These are phyloP conservation scores for Caenorhabditis afra DNA, from an alignment of 2,888 invertebrate genomes.

Conservation along the genomic window DNA sequence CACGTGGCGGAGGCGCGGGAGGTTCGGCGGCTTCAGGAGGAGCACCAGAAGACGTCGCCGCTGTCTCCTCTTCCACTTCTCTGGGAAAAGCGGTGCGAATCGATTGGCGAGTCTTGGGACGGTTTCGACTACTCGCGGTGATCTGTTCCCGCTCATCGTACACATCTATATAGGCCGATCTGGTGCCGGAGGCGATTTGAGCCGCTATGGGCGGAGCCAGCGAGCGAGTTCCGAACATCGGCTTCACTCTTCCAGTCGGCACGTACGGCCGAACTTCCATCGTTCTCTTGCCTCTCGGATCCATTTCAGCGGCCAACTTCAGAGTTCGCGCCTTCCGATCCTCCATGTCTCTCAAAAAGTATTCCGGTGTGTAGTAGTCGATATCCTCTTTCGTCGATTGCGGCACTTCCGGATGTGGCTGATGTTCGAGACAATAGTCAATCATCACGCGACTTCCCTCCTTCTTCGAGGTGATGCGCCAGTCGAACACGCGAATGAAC, in stretches of 20 bases:
- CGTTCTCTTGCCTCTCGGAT: slow-evolving; percentile 17
- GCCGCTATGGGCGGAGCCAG: slow-evolving; percentile 62
- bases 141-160: background rate
- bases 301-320: slow-evolving; percentile 15
- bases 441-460: slow-evolving; percentile 48
- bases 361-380: slow-evolving; percentile 39
- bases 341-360: slow-evolving; percentile 44
- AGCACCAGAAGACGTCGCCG: background rate
- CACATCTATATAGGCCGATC: slow-evolving; percentile 43
- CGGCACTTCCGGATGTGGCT: background rate
- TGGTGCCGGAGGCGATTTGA: slow-evolving; percentile 53
- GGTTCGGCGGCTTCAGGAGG: background rate
- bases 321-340: slow-evolving; percentile 31
- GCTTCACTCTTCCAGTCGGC: slow-evolving; percentile 19
- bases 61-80: background rate
- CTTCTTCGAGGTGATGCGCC: slow-evolving; percentile 57
- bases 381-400: slow-evolving; percentile 13
- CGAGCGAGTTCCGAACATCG: slow-evolving; percentile 37
- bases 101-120: slow-evolving; percentile 14
- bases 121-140: background rate
- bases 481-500: slow-evolving; percentile 66
- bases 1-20: background rate
- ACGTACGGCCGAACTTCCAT: slow-evolving; percentile 22
- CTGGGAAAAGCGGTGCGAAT: slow-evolving; percentile 24
- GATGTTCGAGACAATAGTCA: slow-evolving; percentile 65